Evolutionary conservation across 2,888 invertebrate species (phyloP).

Genomic region (Diplolepis rosae): DNA sequence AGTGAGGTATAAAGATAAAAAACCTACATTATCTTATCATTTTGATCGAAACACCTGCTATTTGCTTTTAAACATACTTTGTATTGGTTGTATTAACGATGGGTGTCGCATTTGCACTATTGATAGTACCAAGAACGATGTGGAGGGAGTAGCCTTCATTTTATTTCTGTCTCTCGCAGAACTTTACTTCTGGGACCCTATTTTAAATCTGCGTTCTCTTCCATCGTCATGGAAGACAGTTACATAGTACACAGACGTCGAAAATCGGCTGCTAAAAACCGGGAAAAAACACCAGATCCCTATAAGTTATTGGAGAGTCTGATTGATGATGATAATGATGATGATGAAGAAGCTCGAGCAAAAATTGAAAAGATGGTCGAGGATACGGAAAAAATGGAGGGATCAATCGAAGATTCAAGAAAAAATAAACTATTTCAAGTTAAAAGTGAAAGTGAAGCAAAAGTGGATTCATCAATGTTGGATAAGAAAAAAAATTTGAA

Average conservation of each 20-base stretch:
- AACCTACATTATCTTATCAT: too few species aligned
- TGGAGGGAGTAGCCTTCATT: constrained; percentile 66
- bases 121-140: constrained; percentile 13
- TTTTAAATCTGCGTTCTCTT: not conserved
- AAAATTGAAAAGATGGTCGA: constrained; percentile 68
- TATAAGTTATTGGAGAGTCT: constrained; percentile 42
- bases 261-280: constrained; percentile 63
- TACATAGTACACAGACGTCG: constrained; percentile 70
- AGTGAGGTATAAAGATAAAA: too few species aligned
- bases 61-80: too few species aligned
- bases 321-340: constrained; percentile 61
- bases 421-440: too few species aligned
- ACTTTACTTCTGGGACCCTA: constrained; percentile 27
- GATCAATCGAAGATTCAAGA: not conserved
- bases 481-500: too few species aligned
- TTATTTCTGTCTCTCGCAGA: constrained; percentile 65
- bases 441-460: too few species aligned
- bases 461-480: too few species aligned
- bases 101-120: constrained; percentile 34
- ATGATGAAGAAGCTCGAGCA: constrained; percentile 58
- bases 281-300: constrained; percentile 68
- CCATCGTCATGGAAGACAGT: constrained; percentile 68
- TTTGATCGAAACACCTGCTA: too few species aligned
- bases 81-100: too few species aligned
- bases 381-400: constrained; percentile 64